A percentile compares a stretch with the other conserved stretches of the same genome.
Conservation (phyloP, 2,113 vertebrate species). For the Salminus brasiliensis region DNA sequence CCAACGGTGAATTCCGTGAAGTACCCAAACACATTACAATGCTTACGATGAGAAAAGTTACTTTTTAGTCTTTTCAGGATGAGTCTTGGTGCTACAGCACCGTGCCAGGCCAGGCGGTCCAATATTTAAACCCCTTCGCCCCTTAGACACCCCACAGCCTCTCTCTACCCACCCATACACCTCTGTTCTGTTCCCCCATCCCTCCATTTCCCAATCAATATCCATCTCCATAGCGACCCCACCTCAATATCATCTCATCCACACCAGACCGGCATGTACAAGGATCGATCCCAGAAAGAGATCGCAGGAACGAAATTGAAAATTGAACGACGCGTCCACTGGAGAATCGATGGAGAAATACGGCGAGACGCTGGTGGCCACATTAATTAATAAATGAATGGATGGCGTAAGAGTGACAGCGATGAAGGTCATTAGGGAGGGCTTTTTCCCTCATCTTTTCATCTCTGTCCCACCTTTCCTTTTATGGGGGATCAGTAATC, state of each 20-base stretch:
- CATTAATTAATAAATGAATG: conserved; percentile 72
- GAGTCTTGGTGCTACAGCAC: no score
- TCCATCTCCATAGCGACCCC: conserved; percentile 66
- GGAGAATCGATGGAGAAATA: conserved; percentile 62
- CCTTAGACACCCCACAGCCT: neutral
- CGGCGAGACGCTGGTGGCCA: conserved; percentile 18
- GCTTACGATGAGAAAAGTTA: no score
- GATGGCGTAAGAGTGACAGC: conserved; percentile 57
- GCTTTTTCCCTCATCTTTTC: neutral
- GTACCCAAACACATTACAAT: no score
- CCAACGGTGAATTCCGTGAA: no score
- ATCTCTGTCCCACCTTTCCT: neutral
- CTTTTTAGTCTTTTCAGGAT: no score
- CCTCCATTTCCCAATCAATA: conserved; percentile 62
- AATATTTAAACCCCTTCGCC: neutral
- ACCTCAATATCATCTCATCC: conserved; percentile 60
- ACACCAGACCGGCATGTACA: conserved; percentile 15
- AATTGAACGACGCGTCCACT: conserved; percentile 64
- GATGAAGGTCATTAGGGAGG: conserved; percentile 52
- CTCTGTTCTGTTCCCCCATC: conserved; percentile 18
- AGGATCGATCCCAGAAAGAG: conserved; percentile 70
- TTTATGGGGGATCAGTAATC: conserved; percentile 36
- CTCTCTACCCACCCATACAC: conserved; percentile 8
- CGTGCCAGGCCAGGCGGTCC: neutral
- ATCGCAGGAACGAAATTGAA: conserved; percentile 68